Conservation (phyloP, 1,140 invertebrate species). For the Drosophila teissieri region DNA sequence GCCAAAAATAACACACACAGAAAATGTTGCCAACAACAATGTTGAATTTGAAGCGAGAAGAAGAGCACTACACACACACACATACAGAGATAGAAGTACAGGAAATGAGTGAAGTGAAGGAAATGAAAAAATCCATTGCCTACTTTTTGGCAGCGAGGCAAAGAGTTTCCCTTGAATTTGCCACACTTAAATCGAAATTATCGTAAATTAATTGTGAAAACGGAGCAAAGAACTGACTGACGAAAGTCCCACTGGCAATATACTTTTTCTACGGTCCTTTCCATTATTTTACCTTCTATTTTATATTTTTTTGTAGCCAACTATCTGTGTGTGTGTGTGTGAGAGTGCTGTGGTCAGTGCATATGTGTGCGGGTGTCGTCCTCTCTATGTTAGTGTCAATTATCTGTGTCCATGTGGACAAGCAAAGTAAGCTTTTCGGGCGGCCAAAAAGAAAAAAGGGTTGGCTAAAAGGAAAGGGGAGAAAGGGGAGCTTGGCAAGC, state of each 20-base stretch:
- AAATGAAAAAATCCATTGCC: conserved; percentile 51
- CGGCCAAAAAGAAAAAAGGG: not conserved
- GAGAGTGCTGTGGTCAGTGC: conserved; percentile 1
- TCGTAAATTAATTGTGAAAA: conserved; percentile 71
- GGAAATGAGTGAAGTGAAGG: conserved; percentile 9
- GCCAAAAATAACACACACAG: conserved; percentile 76
- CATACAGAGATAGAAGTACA: not conserved
- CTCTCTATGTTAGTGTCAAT: conserved; percentile 3
- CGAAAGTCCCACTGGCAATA: not conserved
- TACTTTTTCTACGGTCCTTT: conserved; percentile 29
- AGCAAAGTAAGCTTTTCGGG: conserved; percentile 16
- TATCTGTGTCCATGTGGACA: conserved; percentile 11
- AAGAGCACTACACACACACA: conserved; percentile 53
- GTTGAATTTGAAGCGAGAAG: conserved; percentile 7
- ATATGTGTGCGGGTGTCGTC: conserved; percentile 5
- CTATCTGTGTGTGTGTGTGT: not conserved
- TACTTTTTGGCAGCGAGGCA: conserved; percentile 21
- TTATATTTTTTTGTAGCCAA: not conserved
- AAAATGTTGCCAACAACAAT: conserved; percentile 31
- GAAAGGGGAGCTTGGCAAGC: not conserved
- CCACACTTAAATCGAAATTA: conserved; percentile 69
- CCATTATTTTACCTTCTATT: not conserved
- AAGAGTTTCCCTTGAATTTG: conserved; percentile 28
- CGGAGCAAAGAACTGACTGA: conserved; percentile 4
- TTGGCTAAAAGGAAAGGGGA: no score